Conservation (phyloP, 2,888 invertebrate genomes). For the Tipula helvola region DNA sequence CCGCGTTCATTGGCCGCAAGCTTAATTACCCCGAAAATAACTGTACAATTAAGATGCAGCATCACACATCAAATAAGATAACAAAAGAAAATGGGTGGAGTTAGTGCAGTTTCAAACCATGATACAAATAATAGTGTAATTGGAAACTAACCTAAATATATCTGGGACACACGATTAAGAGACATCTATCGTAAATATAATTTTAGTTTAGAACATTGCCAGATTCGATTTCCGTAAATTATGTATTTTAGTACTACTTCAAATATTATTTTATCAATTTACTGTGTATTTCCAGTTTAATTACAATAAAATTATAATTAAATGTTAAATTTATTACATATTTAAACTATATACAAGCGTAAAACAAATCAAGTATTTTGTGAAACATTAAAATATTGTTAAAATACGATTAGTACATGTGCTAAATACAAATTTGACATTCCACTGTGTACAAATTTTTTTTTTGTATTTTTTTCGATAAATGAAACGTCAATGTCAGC, state of each 20-base stretch:
- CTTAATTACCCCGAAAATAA: background rate
- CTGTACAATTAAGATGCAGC: background rate
- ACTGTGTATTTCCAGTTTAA: background rate
- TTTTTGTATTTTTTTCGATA: background rate
- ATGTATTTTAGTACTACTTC: background rate
- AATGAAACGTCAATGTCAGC: constrained; percentile 19
- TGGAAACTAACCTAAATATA: background rate
- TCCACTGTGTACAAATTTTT: background rate
- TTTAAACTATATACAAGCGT: background rate
- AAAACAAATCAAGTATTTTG: background rate
- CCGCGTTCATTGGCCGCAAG: background rate
- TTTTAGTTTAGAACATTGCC: background rate
- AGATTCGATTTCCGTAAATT: background rate
- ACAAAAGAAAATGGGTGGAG: background rate
- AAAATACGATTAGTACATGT: background rate
- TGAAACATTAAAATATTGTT: background rate
- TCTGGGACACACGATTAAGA: background rate
- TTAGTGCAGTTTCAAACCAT: background rate
- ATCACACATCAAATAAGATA: background rate
- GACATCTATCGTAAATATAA: background rate
- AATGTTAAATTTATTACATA: background rate
- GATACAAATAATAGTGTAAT: background rate
- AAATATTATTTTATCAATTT: background rate
- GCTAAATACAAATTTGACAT: background rate
- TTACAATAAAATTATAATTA: background rate